A percentile compares a stretch with the other conserved stretches of the same genome.
These are phyloP conservation scores for Pseudococcus jackbeardsleyi DNA, from an alignment of 2,888 invertebrate species.

Conservation along the genomic window DNA sequence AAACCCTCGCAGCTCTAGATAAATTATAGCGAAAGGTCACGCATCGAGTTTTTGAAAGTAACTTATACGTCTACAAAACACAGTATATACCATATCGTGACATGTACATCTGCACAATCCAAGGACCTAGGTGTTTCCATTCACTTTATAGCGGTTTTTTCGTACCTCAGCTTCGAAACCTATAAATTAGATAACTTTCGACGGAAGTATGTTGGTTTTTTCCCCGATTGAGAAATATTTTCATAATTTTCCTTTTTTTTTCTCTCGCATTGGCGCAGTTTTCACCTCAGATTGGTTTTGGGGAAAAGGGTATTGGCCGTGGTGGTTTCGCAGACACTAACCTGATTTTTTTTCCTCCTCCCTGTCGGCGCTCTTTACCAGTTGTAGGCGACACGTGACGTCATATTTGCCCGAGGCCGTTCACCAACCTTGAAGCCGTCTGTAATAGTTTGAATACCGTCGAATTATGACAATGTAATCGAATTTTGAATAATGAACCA, in stretches of 20 bases:
- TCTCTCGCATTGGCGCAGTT: not conserved
- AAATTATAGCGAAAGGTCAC: conserved; percentile 46
- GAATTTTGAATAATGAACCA: conserved; percentile 55
- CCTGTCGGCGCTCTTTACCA: not conserved
- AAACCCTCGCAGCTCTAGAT: conserved; percentile 48
- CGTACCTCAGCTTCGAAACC: not conserved
- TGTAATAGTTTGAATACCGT: conserved; percentile 46
- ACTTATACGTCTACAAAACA: not conserved
- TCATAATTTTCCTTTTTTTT: not conserved
- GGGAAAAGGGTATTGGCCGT: conserved; percentile 21
- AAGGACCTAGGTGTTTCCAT: conserved; percentile 50
- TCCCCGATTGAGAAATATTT: not conserved
- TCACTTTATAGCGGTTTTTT: conserved; percentile 44
- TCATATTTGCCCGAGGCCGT: conserved; percentile 53
- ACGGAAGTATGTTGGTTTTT: conserved; percentile 9
- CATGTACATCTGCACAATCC: conserved; percentile 50
- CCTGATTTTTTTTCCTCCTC: conserved; percentile 10
- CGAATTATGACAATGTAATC: conserved; percentile 55
- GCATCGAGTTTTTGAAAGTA: conserved; percentile 43
- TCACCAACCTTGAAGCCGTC: conserved; percentile 41
- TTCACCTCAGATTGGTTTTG: not conserved
- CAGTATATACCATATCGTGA: conserved; percentile 28
- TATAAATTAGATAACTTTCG: conserved; percentile 40
- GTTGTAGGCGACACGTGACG: conserved; percentile 50
- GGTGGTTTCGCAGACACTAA: not conserved